A percentile compares a stretch with the other conserved stretches of the same genome.
These are phyloP conservation scores for Microplitis deprimator DNA, from an alignment of 2,888 invertebrate species.

Conservation along the genomic window DNA sequence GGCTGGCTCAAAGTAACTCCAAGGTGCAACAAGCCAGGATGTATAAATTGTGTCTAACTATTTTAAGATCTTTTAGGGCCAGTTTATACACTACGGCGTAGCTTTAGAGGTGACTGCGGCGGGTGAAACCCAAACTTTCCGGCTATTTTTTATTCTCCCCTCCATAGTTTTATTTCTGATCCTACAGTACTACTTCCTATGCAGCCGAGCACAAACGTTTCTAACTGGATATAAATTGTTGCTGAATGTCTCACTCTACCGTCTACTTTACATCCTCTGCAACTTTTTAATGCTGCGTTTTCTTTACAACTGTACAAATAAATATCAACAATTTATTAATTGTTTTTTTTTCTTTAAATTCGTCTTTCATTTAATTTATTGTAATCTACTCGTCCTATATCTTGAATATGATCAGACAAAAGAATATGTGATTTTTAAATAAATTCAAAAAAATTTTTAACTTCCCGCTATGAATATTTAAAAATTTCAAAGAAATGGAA, in stretches of 20 bases:
- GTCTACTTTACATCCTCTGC: slow-evolving; percentile 43
- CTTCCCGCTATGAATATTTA: neutral
- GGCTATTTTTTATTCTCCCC: slow-evolving; percentile 48
- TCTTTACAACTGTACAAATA: neutral
- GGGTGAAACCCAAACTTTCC: slow-evolving; percentile 52
- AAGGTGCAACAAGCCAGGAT: slow-evolving; percentile 67
- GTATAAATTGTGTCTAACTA: slow-evolving; percentile 69
- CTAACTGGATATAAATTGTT: slow-evolving; percentile 19
- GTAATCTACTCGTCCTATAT: too few relatives aligned
- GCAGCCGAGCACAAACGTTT: slow-evolving; percentile 27
- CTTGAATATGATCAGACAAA: too few relatives aligned
- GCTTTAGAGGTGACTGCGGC: slow-evolving; percentile 53
- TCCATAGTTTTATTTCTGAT: slow-evolving; percentile 30
- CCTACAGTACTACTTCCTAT: slow-evolving; percentile 32
- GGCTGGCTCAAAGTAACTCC: neutral
- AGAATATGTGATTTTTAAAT: too few relatives aligned
- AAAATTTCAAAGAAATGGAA: neutral
- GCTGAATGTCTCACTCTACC: neutral
- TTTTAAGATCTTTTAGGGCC: slow-evolving; percentile 67
- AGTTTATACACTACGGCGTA: slow-evolving; percentile 64
- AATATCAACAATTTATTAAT: neutral
- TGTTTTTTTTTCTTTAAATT: too few relatives aligned
- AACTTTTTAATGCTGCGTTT: neutral
- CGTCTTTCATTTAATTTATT: too few relatives aligned
- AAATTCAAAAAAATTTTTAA: neutral